Base-by-base conservation (phyloP, 1,140 invertebrate species). In the Physella acuta region DNA sequence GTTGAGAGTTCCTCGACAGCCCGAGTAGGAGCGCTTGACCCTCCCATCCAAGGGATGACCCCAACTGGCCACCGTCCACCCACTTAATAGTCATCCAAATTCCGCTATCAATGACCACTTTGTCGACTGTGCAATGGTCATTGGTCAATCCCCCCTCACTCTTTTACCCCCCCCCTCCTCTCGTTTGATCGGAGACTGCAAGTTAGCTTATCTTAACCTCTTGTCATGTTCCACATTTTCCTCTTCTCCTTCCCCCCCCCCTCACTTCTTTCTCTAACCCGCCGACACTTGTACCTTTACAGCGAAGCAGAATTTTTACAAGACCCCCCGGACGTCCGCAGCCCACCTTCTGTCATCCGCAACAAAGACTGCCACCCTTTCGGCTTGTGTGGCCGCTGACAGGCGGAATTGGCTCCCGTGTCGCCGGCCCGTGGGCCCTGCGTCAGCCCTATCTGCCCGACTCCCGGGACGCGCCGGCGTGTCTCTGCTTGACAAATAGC, bases 331-430 rank as follows among this genome's bases (percentile, higher is more conserved):
- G 33, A 26, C 20, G 37, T 20, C 8, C 3, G 20, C 5, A 37
- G 61, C 66, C 55, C 55, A 44, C 55, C 66, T 28, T 49, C 24
- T 49, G 66, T 60, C 56, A 60, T 39, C 37, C 55, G 28, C 37
- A 44, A 68, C 66, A 68, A 68, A 68, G 60, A 58, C n/a, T 68
- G 66, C 66, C 66, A 68, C 49, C 56, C 66, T 33, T 30, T 44
- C 66, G 17, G 5, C 56, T 49, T 68, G 66, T 68, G 66, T 68
- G 66, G 66, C 55, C 66, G 8, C 3, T 49, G 55, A 34, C 55
- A 49, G 55, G 5, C 20, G 26, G 14, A 60, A 59, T 59, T 3
- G 55, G 55, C 33, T 26, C 56, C n/a, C 52, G 16, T 5, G 26
- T n/a, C 52, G 0, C 8, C 33, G 36, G n/a, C n/a, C n/a, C n/a